A percentile compares a stretch with the other conserved stretches of the same genome.
Conservation (phyloP, 1,140 invertebrate species). For the Melipona quadrifasciata region DNA sequence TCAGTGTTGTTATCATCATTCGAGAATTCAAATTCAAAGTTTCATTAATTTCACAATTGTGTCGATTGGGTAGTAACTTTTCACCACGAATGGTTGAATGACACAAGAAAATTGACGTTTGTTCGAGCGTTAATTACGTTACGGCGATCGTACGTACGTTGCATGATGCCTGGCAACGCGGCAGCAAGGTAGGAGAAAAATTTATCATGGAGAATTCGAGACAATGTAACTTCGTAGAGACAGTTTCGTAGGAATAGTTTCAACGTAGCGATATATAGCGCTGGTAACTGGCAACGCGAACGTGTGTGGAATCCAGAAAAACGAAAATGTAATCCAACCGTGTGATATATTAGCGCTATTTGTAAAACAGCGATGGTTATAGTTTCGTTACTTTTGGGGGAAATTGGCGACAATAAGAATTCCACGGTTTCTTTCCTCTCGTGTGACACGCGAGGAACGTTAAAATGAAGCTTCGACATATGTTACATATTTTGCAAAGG, state of each 20-base stretch:
- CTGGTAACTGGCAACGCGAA: slow-evolving; percentile 10
- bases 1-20: too few species aligned
- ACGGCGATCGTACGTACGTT: background rate
- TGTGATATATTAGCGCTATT: slow-evolving; percentile 26
- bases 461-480: background rate
- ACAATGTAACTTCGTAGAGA: slow-evolving; percentile 7
- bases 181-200: background rate
- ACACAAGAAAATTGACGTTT: too few species aligned
- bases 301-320: slow-evolving; percentile 33
- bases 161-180: background rate
- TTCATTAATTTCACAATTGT: too few species aligned
- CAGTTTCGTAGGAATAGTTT: slow-evolving; percentile 33
- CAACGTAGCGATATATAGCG: slow-evolving; percentile 13
- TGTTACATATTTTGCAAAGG: background rate
- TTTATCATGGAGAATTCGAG: slow-evolving; percentile 35
- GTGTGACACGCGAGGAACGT: too few species aligned
- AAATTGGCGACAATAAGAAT: background rate
- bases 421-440: too few species aligned
- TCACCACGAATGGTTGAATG: too few species aligned
- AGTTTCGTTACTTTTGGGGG: background rate
- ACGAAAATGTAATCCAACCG: slow-evolving; percentile 27
- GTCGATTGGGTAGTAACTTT: too few species aligned
- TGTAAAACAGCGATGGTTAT: slow-evolving; percentile 20
- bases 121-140: too few species aligned
- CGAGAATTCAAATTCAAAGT: too few species aligned